Evolutionary conservation across 2,113 vertebrate genomes (phyloP).

Genomic region (Meleagris gallopavo): DNA sequence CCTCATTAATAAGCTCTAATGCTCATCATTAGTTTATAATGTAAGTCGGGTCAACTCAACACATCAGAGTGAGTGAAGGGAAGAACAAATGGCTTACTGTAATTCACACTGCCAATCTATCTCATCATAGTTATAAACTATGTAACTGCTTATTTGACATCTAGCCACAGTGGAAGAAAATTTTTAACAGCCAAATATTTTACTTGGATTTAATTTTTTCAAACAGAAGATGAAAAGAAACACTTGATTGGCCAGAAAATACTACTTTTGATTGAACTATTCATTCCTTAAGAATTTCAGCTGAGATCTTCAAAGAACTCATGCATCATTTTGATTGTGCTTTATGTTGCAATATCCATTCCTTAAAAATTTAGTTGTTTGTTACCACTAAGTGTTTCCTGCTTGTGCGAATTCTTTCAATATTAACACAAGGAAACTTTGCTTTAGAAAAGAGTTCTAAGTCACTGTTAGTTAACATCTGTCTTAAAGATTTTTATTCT

Average conservation of each 20-base stretch:
- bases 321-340: rapidly evolving
- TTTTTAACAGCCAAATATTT: background rate
- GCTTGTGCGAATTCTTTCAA: background rate
- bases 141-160: background rate
- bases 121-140: background rate
- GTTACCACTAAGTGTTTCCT: background rate
- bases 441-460: background rate
- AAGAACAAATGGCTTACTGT: background rate
- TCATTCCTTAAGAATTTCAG: background rate
- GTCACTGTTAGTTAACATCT: background rate
- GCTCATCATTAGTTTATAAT: background rate
- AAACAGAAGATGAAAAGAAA: background rate
- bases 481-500: background rate
- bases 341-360: background rate
- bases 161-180: background rate
- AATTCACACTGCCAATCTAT: background rate
- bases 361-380: background rate
- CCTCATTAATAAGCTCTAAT: background rate
- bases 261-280: background rate
- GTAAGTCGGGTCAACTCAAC: background rate
- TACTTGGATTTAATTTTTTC: background rate
- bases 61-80: background rate
- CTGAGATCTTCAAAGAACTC: background rate
- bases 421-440: background rate
- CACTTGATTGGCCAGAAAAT: background rate